A percentile compares a stretch with the other conserved stretches of the same genome.
Conservation (phyloP, 2,113 vertebrate species). For the Albula goreensis region DNA sequence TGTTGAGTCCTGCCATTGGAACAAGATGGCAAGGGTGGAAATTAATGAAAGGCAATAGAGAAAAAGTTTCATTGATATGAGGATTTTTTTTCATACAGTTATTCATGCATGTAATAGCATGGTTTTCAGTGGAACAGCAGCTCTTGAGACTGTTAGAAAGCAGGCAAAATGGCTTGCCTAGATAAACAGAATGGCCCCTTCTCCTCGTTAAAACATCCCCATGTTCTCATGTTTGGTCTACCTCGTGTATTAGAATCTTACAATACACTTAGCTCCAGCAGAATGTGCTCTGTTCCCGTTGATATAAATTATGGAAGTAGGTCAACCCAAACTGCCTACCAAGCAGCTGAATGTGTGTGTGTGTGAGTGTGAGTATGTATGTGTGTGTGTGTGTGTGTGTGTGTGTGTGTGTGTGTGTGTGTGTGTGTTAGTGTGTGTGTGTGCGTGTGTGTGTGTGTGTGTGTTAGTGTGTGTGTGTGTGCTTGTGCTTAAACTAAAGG, state of each 20-base stretch:
- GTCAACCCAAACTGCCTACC: conserved; percentile 38
- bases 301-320: conserved; percentile 34
- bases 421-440: conserved; percentile 20
- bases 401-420: not conserved
- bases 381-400: not conserved
- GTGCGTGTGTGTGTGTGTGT: not conserved
- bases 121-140: not conserved
- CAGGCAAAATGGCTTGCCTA: not conserved
- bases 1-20: no score
- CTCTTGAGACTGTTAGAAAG: not conserved
- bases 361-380: conserved; percentile 34
- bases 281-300: not conserved
- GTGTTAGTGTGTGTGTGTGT: not conserved
- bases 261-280: not conserved
- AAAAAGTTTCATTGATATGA: not conserved
- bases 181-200: not conserved
- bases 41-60: no score
- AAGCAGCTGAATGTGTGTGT: not conserved
- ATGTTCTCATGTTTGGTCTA: not conserved
- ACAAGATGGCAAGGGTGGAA: no score
- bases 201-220: not conserved
- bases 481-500: not conserved
- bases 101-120: not conserved
- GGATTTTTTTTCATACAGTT: not conserved
- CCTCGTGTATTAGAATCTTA: not conserved